Conservation (phyloP, 2,797 vertebrate genomes). For the Pogoniulus pusillus region DNA sequence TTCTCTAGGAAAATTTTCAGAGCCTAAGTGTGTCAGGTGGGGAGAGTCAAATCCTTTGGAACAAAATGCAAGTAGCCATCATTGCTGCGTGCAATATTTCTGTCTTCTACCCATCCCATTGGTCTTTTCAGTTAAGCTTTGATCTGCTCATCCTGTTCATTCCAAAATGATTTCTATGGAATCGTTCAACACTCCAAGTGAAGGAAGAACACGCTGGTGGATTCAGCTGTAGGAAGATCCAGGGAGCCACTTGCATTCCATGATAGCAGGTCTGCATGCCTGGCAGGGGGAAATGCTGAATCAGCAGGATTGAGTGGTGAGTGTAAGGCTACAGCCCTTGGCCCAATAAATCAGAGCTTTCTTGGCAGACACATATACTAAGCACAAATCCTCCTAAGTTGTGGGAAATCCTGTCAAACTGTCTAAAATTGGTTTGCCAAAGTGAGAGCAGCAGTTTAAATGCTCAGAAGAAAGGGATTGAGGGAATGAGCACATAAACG, state of each 20-base stretch:
- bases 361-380: not conserved
- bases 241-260: rapidly evolving
- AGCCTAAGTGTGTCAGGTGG: not conserved
- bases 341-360: not conserved
- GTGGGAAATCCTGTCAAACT: conserved; percentile 1
- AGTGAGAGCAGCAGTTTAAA: not conserved
- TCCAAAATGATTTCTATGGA: not conserved
- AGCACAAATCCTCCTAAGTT: not conserved
- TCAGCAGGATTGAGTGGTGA: not conserved
- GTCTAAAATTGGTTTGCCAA: conserved; percentile 12
- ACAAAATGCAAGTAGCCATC: not conserved
- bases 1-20: not conserved
- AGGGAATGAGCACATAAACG: not conserved
- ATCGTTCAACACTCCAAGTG: not conserved
- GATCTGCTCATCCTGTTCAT: not conserved
- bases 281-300: rapidly evolving
- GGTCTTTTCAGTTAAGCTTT: not conserved
- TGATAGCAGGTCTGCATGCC: rapidly evolving
- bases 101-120: not conserved
- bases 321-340: not conserved
- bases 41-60: not conserved
- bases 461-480: not conserved
- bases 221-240: not conserved
- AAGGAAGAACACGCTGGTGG: not conserved
- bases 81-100: not conserved